Percentiles rank a stretch among this genome's conserved stretches.
phyloP scores from a whole-genome alignment of 2,888 invertebrate species.

The Apocheima hispidaria region DNA sequence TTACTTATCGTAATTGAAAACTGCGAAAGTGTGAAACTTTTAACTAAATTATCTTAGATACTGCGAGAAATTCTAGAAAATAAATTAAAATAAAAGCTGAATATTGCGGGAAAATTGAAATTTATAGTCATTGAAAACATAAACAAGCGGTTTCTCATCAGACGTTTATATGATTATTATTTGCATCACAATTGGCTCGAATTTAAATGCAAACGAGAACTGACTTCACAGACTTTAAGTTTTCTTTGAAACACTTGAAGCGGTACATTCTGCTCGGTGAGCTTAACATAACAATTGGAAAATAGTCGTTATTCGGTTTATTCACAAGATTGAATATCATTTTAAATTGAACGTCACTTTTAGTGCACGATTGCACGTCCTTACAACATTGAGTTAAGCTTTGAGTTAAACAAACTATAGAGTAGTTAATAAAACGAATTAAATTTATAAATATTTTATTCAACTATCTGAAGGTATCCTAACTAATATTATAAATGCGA shows the following conservation, averaged over 20 bases:
- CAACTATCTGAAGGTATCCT: no score
- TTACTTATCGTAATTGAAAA: no score
- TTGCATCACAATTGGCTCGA: slow-evolving; percentile 40
- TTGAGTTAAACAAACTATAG: no score
- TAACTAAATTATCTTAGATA: neutral
- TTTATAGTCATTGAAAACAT: slow-evolving; percentile 23
- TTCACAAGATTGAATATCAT: slow-evolving; percentile 2
- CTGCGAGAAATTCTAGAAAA: neutral
- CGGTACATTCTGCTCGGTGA: slow-evolving; percentile 9
- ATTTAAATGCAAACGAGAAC: slow-evolving; percentile 43
- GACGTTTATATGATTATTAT: slow-evolving; percentile 37
- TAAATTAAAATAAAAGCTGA: neutral
- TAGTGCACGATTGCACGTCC: neutral
- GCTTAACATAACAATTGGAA: slow-evolving; percentile 20
- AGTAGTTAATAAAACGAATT: no score
- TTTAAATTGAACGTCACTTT: slow-evolving; percentile 12
- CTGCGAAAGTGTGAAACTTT: no score
- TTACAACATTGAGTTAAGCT: neutral
- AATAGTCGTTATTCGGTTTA: slow-evolving; percentile 16
- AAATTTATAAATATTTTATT: no score
- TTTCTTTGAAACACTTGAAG: slow-evolving; percentile 16
- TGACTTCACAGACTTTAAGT: slow-evolving; percentile 33
- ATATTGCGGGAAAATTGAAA: slow-evolving; percentile 2
- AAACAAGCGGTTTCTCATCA: slow-evolving; percentile 22
- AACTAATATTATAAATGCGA: no score